phyloP scores from a whole-genome alignment of 1,140 invertebrate genomes.

The Cryptotermes secundus region DNA sequence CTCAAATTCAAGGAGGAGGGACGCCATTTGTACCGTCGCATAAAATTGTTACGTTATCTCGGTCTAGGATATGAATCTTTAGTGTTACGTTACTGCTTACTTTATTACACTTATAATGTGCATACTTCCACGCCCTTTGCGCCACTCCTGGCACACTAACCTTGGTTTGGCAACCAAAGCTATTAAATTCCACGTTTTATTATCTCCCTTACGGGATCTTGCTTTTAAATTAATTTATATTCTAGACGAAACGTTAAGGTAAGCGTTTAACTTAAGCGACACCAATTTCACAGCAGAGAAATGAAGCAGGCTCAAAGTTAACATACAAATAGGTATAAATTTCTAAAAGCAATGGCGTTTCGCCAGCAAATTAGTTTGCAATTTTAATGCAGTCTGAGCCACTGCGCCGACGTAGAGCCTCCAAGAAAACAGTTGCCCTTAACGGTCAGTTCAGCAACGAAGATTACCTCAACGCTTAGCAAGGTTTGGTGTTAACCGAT shows the following conservation, averaged over 20 bases:
- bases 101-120: background rate
- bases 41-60: no score
- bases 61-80: no score
- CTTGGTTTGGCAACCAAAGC: background rate
- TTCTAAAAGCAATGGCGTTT: background rate
- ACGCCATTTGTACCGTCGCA: no score
- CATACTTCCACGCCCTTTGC: background rate
- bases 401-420: background rate
- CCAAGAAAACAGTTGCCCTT: background rate
- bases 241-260: background rate
- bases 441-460: no score
- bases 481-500: no score
- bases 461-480: no score
- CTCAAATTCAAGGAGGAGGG: no score
- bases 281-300: background rate
- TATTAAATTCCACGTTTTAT: background rate
- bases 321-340: background rate
- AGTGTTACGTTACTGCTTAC: no score
- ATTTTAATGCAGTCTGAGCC: background rate
- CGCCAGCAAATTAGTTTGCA: background rate
- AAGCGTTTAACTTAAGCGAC: background rate
- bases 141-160: background rate
- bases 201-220: background rate
- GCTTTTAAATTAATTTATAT: slow-evolving; percentile 10
- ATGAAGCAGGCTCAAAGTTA: background rate